Evolutionary conservation across 2,888 invertebrate genomes (phyloP).

Genomic region (Thyatira batis): DNA sequence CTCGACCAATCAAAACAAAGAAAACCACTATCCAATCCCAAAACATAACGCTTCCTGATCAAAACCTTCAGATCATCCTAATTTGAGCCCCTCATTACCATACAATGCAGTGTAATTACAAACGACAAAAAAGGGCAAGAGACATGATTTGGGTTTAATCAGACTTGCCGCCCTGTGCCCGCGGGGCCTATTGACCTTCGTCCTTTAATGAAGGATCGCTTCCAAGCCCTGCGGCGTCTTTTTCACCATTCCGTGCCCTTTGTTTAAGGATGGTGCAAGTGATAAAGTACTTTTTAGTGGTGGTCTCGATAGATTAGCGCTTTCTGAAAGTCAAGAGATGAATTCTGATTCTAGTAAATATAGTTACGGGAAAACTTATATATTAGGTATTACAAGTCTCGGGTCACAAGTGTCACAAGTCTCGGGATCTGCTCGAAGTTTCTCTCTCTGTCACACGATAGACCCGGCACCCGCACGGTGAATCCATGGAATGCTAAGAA

Average conservation of each 20-base stretch:
- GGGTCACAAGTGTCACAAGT: too few species aligned
- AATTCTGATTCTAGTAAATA: too few species aligned
- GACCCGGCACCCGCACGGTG: too few species aligned
- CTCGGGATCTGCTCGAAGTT: too few species aligned
- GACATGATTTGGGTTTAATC: slow-evolving; percentile 53
- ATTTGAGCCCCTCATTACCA: neutral
- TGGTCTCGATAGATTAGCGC: neutral
- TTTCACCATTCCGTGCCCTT: slow-evolving; percentile 43
- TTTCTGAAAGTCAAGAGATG: neutral
- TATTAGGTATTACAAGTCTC: too few species aligned
- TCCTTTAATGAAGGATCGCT: slow-evolving; percentile 64
- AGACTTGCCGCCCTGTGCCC: slow-evolving; percentile 35
- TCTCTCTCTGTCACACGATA: too few species aligned
- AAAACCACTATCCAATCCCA: neutral
- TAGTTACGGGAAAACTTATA: too few species aligned
- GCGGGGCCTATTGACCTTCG: slow-evolving; percentile 60
- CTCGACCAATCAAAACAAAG: too few species aligned
- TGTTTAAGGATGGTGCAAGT: slow-evolving; percentile 21
- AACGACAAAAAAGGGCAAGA: slow-evolving; percentile 43
- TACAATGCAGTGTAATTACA: slow-evolving; percentile 49
- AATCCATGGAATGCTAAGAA: too few species aligned
- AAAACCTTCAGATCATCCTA: neutral
- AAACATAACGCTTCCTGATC: neutral
- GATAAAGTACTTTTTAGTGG: neutral
- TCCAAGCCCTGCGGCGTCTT: slow-evolving; percentile 58